Conservation (phyloP, 2,797 vertebrate genomes). For the Danio tinwini region DNA sequence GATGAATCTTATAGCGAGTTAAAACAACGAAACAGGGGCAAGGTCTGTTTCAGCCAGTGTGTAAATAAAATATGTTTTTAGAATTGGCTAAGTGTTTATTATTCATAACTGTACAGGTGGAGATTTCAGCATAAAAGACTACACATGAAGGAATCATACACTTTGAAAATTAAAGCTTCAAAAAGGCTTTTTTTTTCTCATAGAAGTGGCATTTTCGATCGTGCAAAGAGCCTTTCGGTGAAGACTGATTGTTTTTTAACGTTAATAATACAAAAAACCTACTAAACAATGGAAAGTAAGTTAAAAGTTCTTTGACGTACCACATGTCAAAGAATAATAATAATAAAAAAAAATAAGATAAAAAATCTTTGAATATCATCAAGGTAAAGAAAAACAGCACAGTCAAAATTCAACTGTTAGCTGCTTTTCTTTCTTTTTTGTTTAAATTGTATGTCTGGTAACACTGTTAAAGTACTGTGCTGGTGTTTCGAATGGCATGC, state of each 20-base stretch:
- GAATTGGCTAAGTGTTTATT: background rate
- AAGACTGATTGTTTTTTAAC: background rate
- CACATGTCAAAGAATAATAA: too few relatives aligned
- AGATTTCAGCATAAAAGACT: background rate
- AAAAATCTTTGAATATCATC: too few relatives aligned
- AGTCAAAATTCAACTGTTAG: too few relatives aligned
- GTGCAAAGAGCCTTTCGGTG: background rate
- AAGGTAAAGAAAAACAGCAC: too few relatives aligned
- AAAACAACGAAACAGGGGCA: conserved; percentile 38
- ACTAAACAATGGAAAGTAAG: background rate
- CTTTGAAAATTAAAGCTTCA: background rate
- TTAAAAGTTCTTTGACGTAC: too few relatives aligned
- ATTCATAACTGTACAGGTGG: conserved; percentile 8
- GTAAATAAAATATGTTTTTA: conserved; percentile 22
- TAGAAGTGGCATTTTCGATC: too few relatives aligned
- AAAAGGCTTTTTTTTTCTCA: background rate
- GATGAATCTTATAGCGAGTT: conserved; percentile 34
- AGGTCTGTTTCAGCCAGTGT: conserved; percentile 11
- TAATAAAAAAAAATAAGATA: too few relatives aligned
- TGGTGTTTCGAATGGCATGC: too few relatives aligned
- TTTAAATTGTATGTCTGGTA: too few relatives aligned
- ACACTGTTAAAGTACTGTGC: too few relatives aligned
- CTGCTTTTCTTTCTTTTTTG: too few relatives aligned
- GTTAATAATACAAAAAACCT: background rate
- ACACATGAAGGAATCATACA: background rate